phyloP scores from a whole-genome alignment of 2,113 vertebrate species.

The Nothoprocta perdicaria region DNA sequence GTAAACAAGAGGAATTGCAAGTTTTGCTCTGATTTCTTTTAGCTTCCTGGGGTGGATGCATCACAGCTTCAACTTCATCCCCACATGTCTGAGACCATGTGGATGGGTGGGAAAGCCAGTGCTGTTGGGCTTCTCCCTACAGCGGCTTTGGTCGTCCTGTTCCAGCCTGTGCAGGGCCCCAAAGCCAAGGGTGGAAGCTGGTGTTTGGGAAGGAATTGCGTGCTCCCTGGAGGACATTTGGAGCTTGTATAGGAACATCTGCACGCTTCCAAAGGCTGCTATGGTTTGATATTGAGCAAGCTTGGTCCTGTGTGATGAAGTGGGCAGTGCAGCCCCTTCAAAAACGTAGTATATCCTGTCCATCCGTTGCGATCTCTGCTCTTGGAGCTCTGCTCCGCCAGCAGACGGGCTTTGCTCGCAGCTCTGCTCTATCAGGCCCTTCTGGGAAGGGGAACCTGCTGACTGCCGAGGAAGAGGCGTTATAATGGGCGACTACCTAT shows the following conservation, averaged over 20 bases:
- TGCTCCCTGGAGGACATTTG: background rate
- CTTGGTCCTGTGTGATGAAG: background rate
- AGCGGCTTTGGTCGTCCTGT: background rate
- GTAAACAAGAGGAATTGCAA: background rate
- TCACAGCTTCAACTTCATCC: no score
- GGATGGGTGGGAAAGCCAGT: background rate
- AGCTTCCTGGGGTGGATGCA: background rate
- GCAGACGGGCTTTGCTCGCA: background rate
- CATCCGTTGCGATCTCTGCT: background rate
- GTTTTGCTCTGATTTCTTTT: background rate
- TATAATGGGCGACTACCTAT: slow-evolving; percentile 57
- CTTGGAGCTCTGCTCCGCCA: background rate
- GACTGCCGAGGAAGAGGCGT: slow-evolving; percentile 42
- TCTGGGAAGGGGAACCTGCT: background rate
- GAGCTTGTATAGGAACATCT: background rate
- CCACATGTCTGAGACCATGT: background rate
- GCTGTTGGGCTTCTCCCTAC: background rate
- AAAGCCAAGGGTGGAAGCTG: no score
- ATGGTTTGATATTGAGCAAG: background rate
- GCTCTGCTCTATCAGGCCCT: slow-evolving; percentile 1
- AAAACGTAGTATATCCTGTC: background rate
- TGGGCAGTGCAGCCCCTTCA: background rate
- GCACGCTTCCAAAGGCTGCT: background rate
- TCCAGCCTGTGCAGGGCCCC: background rate
- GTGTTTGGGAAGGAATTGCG: background rate